Evolutionary conservation across 1,140 invertebrate species (phyloP).

Genomic region (Penaeus chinensis): DNA sequence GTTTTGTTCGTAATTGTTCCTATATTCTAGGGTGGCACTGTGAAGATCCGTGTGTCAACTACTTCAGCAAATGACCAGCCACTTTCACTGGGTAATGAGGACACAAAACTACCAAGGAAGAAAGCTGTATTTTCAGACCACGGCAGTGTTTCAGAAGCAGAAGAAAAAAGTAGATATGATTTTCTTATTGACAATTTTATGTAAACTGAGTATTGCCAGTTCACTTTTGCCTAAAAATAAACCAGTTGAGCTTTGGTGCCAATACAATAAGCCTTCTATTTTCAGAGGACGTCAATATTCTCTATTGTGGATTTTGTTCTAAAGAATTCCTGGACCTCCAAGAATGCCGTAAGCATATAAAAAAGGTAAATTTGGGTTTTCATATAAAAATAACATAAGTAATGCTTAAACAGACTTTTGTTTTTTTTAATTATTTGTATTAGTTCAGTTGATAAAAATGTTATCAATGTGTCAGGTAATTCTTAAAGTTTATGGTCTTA

Average conservation of each 20-base stretch:
- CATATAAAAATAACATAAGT: too few species aligned
- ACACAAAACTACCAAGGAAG: too few species aligned
- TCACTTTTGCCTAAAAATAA: too few species aligned
- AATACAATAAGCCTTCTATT: not conserved
- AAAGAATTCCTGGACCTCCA: constrained; percentile 16
- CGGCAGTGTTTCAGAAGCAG: too few species aligned
- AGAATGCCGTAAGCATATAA: constrained; percentile 28
- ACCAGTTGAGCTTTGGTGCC: too few species aligned
- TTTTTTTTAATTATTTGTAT: not conserved
- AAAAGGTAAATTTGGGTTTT: not conserved
- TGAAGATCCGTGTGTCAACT: constrained; percentile 19
- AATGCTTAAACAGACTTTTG: too few species aligned
- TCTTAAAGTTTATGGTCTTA: too few species aligned
- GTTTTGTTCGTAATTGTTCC: not conserved
- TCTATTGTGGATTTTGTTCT: constrained; percentile 32
- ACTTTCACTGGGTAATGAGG: not conserved
- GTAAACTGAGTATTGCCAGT: too few species aligned
- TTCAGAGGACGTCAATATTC: constrained; percentile 32
- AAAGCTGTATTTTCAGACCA: too few species aligned
- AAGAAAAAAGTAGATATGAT: too few species aligned
- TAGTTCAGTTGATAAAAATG: not conserved
- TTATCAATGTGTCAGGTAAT: too few species aligned
- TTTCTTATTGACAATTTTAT: too few species aligned
- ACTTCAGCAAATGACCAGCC: not conserved
- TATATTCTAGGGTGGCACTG: not conserved